phyloP scores from a whole-genome alignment of 2,888 invertebrate genomes.

The Anodontia alba region DNA sequence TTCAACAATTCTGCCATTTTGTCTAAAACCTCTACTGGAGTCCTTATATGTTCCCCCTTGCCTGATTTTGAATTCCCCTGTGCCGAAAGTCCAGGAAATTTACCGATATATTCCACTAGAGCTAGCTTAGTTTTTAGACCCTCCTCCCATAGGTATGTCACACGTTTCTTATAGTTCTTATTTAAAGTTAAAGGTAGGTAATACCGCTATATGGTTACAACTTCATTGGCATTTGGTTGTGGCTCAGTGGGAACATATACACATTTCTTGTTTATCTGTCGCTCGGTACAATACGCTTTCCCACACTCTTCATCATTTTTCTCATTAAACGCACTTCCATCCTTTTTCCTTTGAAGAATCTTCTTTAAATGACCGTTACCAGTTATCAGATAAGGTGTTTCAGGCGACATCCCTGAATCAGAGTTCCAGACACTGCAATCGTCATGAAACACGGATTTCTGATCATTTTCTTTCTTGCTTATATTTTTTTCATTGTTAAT shows the following conservation, averaged over 20 bases:
- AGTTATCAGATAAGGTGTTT: background rate
- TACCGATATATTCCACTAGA: constrained; percentile 1
- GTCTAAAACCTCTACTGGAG: background rate
- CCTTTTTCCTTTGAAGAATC: background rate
- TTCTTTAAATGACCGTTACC: background rate
- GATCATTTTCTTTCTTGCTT: background rate
- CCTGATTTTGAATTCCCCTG: constrained; percentile 3
- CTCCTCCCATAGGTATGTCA: background rate
- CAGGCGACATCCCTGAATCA: constrained; percentile 3
- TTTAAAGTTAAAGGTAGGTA: background rate
- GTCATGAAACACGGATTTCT: constrained; percentile 14
- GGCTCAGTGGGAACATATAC: background rate
- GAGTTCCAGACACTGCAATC: constrained; percentile 36
- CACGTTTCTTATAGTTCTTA: background rate
- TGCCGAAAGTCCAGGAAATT: background rate
- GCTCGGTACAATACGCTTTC: background rate
- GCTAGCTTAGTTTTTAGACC: background rate
- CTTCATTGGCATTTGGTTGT: background rate
- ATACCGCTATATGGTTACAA: background rate
- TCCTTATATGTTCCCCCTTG: constrained; percentile 5
- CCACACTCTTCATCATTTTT: background rate
- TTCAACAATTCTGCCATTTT: constrained; percentile 5
- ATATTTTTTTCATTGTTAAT: constrained; percentile 2
- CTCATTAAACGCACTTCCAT: background rate
- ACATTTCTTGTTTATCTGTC: background rate